Base-by-base conservation (phyloP, 2,113 vertebrate genomes). In the Octodon degus region DNA sequence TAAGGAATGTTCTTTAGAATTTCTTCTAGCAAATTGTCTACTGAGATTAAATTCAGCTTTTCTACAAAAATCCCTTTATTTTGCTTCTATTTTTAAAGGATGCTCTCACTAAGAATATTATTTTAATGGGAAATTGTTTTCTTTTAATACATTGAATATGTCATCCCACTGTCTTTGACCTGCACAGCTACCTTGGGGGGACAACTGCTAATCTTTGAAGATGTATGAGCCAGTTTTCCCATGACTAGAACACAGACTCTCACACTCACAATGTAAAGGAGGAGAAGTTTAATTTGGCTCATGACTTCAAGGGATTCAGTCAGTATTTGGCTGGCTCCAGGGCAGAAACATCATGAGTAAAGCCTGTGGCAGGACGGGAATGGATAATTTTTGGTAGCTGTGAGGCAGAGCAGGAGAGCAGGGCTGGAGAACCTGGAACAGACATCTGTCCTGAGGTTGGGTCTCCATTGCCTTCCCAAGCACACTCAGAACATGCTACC, bases 61-160 rank as follows among this genome's bases (percentile, higher is more conserved):
- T 70, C 27, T 77, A 40, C 43, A 60, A 91, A 90, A 91, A 80
- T 37, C 12, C 1, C 25, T 81, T 92, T 63, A 70, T 90, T 95
- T 96, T 90, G 55, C 8, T 85, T 43, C 8, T 30, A 30, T 93
- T 92, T 96, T 12, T 67, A 79, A 84, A 90, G 92, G 58, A 27
- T 89, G 4, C 84, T 82, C 95, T 93, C 60, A 77, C 13, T 34
- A 50, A 96, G 40, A 81, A 22, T 91, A 12, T 86, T 67, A 91
- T 95, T 80, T 20, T 74, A 94, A 58, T 55, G 32, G 50, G 37
- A n/a, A 67, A 2, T 81, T 86, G 24, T 88, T 95, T 94, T 90
- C 72, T 94, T 82, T 94, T 32, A 70, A 47, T 77, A 16, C 19
- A 30, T 8, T 89, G 63, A 95, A 70, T 32, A 53, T 93, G 70